Evolutionary conservation across 2,888 invertebrate genomes (phyloP), one percentile per base, ranked within the genome.

Genomic region (Chymomyza fuscimana): DNA sequence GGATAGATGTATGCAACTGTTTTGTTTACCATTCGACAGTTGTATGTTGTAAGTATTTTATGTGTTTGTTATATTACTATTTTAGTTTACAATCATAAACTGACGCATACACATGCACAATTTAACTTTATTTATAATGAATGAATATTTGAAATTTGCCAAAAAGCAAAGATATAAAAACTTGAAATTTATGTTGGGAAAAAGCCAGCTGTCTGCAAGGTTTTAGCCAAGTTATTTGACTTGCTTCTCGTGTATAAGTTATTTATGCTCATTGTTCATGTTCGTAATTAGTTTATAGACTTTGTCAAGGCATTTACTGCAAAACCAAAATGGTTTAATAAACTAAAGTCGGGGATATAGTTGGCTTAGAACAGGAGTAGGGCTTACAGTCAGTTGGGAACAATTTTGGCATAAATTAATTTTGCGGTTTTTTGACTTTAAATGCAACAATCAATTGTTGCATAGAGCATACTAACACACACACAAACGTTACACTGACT

Each of bases 201-300:
- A 66, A 66, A 63, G n/a, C 7, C 40, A 63, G 36, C n/a, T 54
- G 36, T 46, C 63, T 66, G 40, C 40, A 46, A 46, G 10, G 12
- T 12, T 46, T 46, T 46, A 46, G 40, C 12, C 40, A 46, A 54
- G 16, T 54, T 54, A 19, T 54, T 54, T 54, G 54, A 19, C 54
- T 54, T 16, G 5, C n/a, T 15, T 1, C 40, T 46, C 12, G 6
- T 46, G 9, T 16, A 16, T n/a, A 54, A 54, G 10, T 15, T 16
- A 54, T 54, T n/a, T 54, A 54, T 54, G 54, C 54, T 70, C 19
- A 54, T 54, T 54, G 54, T 54, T 15, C 16, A 52, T 65, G 70
- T 59, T 68, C 61, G 62, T 76, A 78, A 81, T 79, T 72, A 74
- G 74, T 67, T 81, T 77, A 81, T 71, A 59, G 74, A 74, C 67